Evolutionary conservation across 2,888 invertebrate genomes (phyloP).

Genomic region (Drosophila conformis): DNA sequence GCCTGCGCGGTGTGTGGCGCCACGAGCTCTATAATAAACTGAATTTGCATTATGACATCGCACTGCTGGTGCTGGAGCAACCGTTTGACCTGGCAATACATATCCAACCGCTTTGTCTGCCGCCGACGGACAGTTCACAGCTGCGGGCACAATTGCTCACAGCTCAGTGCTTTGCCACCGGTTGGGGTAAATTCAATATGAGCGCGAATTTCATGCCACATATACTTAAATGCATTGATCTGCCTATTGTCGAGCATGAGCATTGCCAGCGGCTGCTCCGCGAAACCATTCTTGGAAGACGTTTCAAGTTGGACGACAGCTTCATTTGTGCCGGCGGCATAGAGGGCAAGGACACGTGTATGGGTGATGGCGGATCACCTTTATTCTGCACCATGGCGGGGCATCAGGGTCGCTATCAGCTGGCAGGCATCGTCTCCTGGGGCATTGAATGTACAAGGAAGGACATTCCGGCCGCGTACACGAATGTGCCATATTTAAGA

Average conservation of each 20-base stretch:
- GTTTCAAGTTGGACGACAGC: conserved; percentile 88
- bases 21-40: conserved; percentile 87
- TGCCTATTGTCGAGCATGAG: conserved; percentile 88
- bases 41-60: conserved; percentile 90
- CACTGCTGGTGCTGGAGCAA: conserved; percentile 88
- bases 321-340: conserved; percentile 93
- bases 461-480: conserved; percentile 90
- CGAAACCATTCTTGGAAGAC: conserved; percentile 87
- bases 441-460: conserved; percentile 90
- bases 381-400: conserved; percentile 88
- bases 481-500: conserved; percentile 88
- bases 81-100: conserved; percentile 88
- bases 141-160: conserved; percentile 79
- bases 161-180: conserved; percentile 70
- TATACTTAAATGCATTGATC: conserved; percentile 88
- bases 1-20: conserved; percentile 83
- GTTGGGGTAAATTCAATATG: conserved; percentile 74
- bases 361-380: conserved; percentile 90
- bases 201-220: conserved; percentile 85
- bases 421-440: conserved; percentile 87
- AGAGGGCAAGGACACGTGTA: conserved; percentile 85
- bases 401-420: conserved; percentile 53
- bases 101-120: conserved; percentile 89
- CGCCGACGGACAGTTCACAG: conserved; percentile 83
- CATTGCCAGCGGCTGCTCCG: conserved; percentile 86